Percentiles rank a stretch among this genome's conserved stretches.
phyloP scores from a whole-genome alignment of 2,888 invertebrate species.

The Diaperis boleti region DNA sequence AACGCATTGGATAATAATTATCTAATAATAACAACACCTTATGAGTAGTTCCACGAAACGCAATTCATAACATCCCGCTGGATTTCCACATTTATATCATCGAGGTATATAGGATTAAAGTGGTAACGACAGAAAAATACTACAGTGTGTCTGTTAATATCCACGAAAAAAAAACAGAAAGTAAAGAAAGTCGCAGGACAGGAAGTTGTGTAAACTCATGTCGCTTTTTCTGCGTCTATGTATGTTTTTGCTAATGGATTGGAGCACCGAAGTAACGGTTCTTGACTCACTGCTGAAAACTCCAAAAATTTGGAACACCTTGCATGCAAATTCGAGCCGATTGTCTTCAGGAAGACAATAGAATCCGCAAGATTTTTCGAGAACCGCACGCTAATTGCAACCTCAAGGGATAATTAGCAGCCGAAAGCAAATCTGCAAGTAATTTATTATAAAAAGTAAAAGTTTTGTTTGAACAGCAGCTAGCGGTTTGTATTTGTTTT shows the following conservation, averaged over 20 bases:
- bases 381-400: background rate
- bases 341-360: background rate
- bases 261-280: background rate
- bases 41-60: background rate
- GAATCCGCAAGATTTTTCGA: background rate
- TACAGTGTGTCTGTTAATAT: constrained; percentile 1
- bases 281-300: too few relatives aligned
- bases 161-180: constrained; percentile 20
- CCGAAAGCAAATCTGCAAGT: constrained; percentile 33
- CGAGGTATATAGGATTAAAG: too few relatives aligned
- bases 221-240: background rate
- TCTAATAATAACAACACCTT: background rate
- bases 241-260: constrained; percentile 7
- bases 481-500: constrained; percentile 38
- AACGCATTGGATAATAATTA: constrained; percentile 9
- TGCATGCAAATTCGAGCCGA: too few relatives aligned
- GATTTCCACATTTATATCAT: too few relatives aligned
- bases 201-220: constrained; percentile 23
- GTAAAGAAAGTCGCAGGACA: constrained; percentile 14
- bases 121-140: too few relatives aligned
- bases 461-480: constrained; percentile 35
- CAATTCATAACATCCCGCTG: too few relatives aligned
- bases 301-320: too few relatives aligned
- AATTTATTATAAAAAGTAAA: constrained; percentile 42
- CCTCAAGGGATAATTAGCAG: constrained; percentile 19